Evolutionary conservation across 2,113 vertebrate species (phyloP), one percentile per base, ranked within the genome.

Genomic region (Mesitornis unicolor): DNA sequence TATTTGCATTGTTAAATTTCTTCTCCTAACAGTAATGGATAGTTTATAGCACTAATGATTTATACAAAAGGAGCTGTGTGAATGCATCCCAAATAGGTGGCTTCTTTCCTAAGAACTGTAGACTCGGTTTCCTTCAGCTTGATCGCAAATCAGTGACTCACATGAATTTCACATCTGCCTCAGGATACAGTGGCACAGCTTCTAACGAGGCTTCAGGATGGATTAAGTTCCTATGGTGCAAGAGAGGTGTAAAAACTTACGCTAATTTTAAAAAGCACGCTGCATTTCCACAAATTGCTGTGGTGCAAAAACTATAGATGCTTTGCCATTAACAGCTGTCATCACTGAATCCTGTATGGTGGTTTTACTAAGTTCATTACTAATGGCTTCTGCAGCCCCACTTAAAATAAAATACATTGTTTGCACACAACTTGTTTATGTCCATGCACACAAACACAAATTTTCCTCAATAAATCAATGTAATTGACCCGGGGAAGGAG

Each of bases 1-100:
- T 95, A 96, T 94, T 95, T 96, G 92, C 90, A 91, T 89, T 95
- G 92, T 96, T 89, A 90, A 95, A 94, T 96, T 94, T 93, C 64
- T 95, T 93, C 86, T 93, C 59, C 87, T 76, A 93, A 96, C 88
- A 94, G 92, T 92, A 95, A 92, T 61, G 95, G 83, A 79, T 92
- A 54, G 92, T 89, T 97, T 92, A 92, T 56, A 90, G 90, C 80
- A 73, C 83, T 95, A 96, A 96, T 90, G 92, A 84, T 95, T 96
- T 94, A 92, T 57, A 93, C 40, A 92, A 94, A 94, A 92, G 90
- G 56, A 92, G 86, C 85, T 87, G 86, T 10, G 33, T 71, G 95
- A 96, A 96, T 87, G 90, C 78, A 87, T 89, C 94, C 87, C 77
- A 71, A 95, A 91, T 75, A 86, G 83, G 65, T 0, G 7, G 53